phyloP scores from a whole-genome alignment of 2,888 invertebrate species.

The Diarsia dahlii region DNA sequence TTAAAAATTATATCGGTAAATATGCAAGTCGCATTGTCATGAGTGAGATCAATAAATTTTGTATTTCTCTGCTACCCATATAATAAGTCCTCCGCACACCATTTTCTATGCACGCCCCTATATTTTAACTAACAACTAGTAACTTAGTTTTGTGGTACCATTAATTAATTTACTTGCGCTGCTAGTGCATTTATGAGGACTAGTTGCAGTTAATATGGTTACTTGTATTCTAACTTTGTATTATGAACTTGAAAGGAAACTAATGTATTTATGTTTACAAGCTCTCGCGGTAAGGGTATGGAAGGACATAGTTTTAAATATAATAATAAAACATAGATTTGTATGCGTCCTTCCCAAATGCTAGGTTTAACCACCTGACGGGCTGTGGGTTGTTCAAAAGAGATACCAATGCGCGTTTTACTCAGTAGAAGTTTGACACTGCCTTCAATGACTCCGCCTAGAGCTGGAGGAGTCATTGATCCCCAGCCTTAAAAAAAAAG shows the following conservation, averaged over 20 bases:
- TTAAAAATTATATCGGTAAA: no score
- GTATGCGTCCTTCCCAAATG: no score
- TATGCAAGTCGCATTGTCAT: no score
- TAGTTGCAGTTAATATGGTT: neutral
- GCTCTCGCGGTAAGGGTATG: neutral
- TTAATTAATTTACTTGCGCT: neutral
- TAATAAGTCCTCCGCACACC: neutral
- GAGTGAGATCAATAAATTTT: neutral
- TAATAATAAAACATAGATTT: neutral
- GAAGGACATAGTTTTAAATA: neutral
- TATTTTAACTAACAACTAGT: neutral
- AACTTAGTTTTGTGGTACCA: conserved; percentile 3
- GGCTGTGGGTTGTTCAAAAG: no score
- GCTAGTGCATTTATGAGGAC: neutral
- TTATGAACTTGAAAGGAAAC: neutral
- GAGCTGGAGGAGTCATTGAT: no score
- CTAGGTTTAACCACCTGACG: no score
- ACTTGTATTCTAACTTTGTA: neutral
- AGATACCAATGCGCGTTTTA: no score
- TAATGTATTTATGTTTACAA: neutral
- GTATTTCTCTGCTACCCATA: neutral
- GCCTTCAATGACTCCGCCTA: no score
- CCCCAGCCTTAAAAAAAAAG: no score
- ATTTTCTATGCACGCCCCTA: no score
- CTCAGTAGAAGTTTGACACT: no score